Evolutionary conservation across 2,113 vertebrate genomes (phyloP).

Genomic region (Mungos mungo): DNA sequence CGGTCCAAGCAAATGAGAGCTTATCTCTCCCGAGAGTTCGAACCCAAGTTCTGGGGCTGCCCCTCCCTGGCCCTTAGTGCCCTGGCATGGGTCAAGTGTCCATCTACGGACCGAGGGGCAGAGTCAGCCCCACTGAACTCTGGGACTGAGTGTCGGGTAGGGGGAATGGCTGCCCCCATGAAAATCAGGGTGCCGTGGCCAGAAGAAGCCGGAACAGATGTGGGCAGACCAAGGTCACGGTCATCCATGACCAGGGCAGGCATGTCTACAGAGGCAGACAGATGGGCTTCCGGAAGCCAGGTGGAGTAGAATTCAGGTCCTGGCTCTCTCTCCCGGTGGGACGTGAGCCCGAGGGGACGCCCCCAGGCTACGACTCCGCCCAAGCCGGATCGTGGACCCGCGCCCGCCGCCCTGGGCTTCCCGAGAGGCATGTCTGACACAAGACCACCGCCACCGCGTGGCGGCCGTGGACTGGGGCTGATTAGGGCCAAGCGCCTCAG

Average conservation of each 20-base stretch:
- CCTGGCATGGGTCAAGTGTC: neutral
- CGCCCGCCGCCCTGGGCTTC: too few relatives aligned
- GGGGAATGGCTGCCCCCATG: neutral
- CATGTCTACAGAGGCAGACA: fast-evolving
- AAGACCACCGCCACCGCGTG: neutral
- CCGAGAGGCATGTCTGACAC: fast-evolving
- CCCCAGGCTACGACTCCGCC: too few relatives aligned
- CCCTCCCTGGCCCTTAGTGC: neutral
- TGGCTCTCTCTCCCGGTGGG: neutral
- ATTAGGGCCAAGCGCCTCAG: fast-evolving
- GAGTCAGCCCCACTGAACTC: neutral
- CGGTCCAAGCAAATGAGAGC: neutral
- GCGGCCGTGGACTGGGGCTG: fast-evolving
- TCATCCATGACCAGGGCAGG: fast-evolving
- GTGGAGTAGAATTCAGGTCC: neutral
- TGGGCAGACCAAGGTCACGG: neutral
- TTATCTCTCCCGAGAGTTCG: neutral
- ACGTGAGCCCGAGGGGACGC: neutral
- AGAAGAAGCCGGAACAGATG: neutral
- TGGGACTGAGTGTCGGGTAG: neutral
- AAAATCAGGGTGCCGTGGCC: neutral
- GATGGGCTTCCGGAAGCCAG: neutral
- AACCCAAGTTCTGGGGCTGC: neutral
- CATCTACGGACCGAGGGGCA: neutral
- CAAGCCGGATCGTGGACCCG: neutral